These are phyloP conservation scores for Carettochelys insculpta DNA, from an alignment of 2,113 vertebrate genomes.

Conservation along the genomic window DNA sequence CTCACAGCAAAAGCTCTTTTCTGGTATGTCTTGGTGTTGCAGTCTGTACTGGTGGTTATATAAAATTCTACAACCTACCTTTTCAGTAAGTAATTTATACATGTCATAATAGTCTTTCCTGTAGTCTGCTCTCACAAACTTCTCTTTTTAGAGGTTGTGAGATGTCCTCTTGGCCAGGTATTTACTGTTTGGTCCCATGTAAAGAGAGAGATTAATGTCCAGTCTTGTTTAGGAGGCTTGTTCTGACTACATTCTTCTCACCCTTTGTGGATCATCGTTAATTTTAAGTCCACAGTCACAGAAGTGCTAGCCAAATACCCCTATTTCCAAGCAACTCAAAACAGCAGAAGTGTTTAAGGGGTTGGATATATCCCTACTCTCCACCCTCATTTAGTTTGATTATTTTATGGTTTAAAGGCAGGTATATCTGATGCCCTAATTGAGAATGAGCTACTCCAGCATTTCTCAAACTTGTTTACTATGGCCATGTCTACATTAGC, in stretches of 20 bases:
- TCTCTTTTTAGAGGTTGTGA: background rate
- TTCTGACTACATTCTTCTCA: background rate
- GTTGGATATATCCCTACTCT: background rate
- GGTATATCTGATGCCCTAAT: background rate
- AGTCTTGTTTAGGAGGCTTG: background rate
- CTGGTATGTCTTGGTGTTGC: background rate
- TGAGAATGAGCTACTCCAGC: background rate
- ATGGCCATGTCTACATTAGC: too few relatives aligned
- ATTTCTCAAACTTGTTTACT: background rate
- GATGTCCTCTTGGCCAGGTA: background rate
- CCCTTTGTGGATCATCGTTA: background rate
- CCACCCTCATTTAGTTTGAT: background rate
- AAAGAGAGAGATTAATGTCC: background rate
- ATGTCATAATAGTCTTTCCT: background rate
- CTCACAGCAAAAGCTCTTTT: background rate
- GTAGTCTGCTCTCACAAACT: background rate
- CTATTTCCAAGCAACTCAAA: background rate
- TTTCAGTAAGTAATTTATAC: background rate
- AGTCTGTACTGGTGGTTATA: background rate
- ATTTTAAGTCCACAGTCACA: background rate
- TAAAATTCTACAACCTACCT: background rate
- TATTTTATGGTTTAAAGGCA: background rate
- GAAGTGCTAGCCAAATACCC: background rate
- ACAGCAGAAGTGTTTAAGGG: background rate
- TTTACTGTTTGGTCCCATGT: background rate